Evolutionary conservation across 2,888 invertebrate species (phyloP), one percentile per base, ranked within the genome.

Genomic region (Sesamia inferens): DNA sequence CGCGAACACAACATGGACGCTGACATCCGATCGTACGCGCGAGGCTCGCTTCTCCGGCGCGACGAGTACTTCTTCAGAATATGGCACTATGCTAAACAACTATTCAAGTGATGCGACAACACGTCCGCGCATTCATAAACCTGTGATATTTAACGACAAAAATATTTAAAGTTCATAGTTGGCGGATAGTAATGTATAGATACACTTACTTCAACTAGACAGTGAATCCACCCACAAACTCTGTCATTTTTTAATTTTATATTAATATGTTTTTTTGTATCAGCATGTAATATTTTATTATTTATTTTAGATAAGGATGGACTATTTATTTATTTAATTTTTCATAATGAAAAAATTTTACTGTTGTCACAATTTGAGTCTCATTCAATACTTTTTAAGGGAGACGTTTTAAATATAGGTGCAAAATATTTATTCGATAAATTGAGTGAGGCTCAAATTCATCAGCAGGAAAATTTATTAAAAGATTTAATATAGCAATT

Each of bases 41-140:
- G 98, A 86, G 98, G 98, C 82, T 98, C 98, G 76, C 96, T 99
- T 69, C 96, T 99, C 68, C 97, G 98, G 85, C 97, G 98, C 89
- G 99, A 99, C 93, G 99, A 99, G 95, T 99, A 99, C 96, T 99
- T 99, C 98, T 99, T 99, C 97, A 97, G 98, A 87, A 98, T 99
- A 95, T 99, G 98, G 98, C 98, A 98, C 93, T 98, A 98, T 90
- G 98, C 98, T 86, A 98, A 98, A 89, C 97, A 98, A 93, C 96
- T 98, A 79, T 98, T 98, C 94, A 98, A 98, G 95, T 98, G 97
- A 97, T 88, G 86, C 83, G 79, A 75, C 78, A 69, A 73, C 75
- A 71, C 83, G 70, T 77, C 72, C 74, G 78, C 97, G 97, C 92
- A 95, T 83, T 87, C 87, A 89, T 81, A 88, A 77, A 94, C 94